Conservation (phyloP, 2,113 vertebrate genomes). For the Orycteropus afer region DNA sequence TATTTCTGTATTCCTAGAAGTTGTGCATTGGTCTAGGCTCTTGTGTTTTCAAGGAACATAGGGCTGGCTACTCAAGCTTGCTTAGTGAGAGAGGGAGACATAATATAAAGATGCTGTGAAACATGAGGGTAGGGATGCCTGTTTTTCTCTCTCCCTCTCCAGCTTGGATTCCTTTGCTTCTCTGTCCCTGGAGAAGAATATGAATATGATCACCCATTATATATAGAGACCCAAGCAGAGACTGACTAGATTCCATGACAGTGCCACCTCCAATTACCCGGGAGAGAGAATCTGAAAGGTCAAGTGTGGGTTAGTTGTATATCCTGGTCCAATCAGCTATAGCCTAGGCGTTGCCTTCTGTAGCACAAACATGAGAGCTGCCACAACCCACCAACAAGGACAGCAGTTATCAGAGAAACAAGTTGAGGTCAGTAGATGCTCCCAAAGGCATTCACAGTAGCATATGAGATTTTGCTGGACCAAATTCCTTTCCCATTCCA, state of each 20-base stretch:
- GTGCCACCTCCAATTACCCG: accelerated
- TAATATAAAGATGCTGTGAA: not conserved
- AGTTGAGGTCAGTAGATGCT: not conserved
- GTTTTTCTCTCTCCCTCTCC: not conserved
- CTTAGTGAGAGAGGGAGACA: not conserved
- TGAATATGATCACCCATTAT: accelerated
- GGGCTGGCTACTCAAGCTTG: not conserved
- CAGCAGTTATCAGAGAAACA: not conserved
- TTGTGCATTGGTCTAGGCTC: not conserved
- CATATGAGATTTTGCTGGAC: not conserved
- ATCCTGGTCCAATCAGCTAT: not conserved
- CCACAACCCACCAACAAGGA: accelerated
- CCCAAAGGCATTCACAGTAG: not conserved
- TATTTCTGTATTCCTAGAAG: not conserved
- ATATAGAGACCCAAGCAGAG: not conserved
- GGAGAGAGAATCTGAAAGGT: not conserved
- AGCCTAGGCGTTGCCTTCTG: not conserved
- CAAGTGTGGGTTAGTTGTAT: not conserved
- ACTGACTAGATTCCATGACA: not conserved
- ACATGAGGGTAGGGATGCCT: not conserved
- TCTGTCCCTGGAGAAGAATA: not conserved
- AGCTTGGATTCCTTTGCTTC: not conserved
- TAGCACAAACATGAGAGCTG: not conserved
- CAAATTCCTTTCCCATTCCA: accelerated
- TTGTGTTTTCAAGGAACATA: not conserved